Evolutionary conservation across 2,113 vertebrate genomes (phyloP).

Genomic region (Muntiacus reevesi): DNA sequence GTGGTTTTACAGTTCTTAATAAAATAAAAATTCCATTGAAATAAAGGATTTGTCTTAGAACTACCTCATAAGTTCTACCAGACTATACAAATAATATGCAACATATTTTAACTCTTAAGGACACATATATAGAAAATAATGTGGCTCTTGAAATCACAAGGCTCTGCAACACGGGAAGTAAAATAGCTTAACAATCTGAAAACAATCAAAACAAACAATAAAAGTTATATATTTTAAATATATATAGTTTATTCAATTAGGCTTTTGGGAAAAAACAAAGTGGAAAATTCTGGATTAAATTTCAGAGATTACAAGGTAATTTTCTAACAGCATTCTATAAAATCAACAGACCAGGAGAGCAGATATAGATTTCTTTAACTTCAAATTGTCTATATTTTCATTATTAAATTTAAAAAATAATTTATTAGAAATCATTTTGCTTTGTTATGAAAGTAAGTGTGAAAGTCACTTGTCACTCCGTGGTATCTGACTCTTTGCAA

Average conservation of each 20-base stretch:
- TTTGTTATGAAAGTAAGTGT: not conserved
- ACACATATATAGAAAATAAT: not conserved
- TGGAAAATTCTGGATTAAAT: not conserved
- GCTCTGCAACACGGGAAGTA: not conserved
- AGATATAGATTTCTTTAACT: not conserved
- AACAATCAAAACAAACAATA: not conserved
- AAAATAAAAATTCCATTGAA: conserved; percentile 19
- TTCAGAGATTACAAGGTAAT: not conserved
- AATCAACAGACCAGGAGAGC: not conserved
- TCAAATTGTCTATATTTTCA: not conserved
- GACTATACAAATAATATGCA: not conserved
- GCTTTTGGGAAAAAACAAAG: not conserved
- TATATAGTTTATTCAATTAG: not conserved
- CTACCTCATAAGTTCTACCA: not conserved
- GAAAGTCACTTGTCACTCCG: not conserved
- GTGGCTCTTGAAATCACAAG: not conserved
- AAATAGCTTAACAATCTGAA: not conserved
- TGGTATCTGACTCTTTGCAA: not conserved
- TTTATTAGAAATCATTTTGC: not conserved
- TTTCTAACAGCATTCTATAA: not conserved
- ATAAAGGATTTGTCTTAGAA: not conserved
- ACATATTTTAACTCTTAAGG: not conserved
- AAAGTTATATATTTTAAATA: not conserved
- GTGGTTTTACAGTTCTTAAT: not conserved
- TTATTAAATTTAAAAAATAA: not conserved